Evolutionary conservation across 2,113 vertebrate genomes (phyloP).

Genomic region (Cyanocitta stelleri): DNA sequence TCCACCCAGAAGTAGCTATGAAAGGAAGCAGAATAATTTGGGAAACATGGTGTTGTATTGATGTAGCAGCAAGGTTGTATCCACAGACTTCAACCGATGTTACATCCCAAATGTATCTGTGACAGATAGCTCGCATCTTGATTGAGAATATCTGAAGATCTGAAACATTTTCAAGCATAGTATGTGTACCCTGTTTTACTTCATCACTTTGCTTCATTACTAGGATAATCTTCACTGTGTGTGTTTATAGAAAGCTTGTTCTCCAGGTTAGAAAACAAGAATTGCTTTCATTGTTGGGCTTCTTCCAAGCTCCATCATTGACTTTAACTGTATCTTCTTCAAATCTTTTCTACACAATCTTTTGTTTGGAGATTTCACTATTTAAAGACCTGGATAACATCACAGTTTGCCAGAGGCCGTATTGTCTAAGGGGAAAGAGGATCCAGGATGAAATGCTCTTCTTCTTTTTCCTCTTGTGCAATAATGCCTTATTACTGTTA

Average conservation of each 20-base stretch:
- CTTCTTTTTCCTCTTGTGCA: background rate
- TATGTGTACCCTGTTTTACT: conserved; percentile 20
- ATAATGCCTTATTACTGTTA: background rate
- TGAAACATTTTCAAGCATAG: conserved; percentile 11
- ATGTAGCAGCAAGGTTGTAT: background rate
- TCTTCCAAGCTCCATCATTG: conserved; percentile 10
- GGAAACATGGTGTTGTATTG: background rate
- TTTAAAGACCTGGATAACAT: conserved; percentile 29
- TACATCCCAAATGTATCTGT: background rate
- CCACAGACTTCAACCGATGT: background rate
- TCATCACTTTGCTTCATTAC: conserved; percentile 23
- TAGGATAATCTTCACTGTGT: conserved; percentile 1
- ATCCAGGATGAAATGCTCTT: conserved; percentile 1
- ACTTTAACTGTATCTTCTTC: conserved; percentile 41
- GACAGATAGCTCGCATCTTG: background rate
- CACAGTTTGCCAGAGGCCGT: background rate
- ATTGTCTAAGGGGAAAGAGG: background rate
- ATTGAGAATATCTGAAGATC: background rate
- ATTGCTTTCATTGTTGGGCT: conserved; percentile 28
- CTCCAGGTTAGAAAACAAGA: conserved; percentile 49
- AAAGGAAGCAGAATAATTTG: background rate
- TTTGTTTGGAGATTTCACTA: conserved; percentile 15
- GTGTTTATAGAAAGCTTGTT: conserved; percentile 35
- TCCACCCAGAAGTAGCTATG: background rate
- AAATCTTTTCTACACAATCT: conserved; percentile 31